phyloP scores from a whole-genome alignment of 1,140 invertebrate species.

The Bombus consobrinus region DNA sequence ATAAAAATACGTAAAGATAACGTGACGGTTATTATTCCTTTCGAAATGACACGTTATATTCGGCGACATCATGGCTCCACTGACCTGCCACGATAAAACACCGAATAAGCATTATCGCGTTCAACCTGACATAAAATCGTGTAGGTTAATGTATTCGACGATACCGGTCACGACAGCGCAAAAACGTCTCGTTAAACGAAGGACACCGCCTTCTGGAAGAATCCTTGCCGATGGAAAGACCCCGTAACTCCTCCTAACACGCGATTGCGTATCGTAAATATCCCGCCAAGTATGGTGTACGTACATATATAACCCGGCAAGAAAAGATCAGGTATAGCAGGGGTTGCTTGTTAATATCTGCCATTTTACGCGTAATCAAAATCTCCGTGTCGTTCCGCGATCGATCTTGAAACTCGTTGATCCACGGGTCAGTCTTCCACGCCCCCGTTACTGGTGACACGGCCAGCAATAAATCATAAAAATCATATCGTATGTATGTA shows the following conservation, averaged over 20 bases:
- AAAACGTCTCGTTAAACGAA: not conserved
- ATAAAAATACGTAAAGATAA: not conserved
- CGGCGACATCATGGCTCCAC: not conserved
- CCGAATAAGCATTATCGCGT: constrained; percentile 26
- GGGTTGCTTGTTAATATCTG: constrained; percentile 22
- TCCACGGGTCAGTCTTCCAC: constrained; percentile 22
- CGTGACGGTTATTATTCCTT: not conserved
- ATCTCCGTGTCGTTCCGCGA: constrained; percentile 31
- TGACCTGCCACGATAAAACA: not conserved
- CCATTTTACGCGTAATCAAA: constrained; percentile 38
- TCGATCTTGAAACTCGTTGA: constrained; percentile 54
- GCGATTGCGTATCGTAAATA: not conserved
- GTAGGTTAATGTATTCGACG: constrained; percentile 23
- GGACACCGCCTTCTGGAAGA: constrained; percentile 4
- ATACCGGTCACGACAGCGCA: constrained; percentile 11
- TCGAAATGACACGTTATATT: not conserved
- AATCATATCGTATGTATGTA: constrained; percentile 29
- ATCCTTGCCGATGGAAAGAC: constrained; percentile 12
- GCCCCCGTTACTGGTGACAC: constrained; percentile 16
- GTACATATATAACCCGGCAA: no score
- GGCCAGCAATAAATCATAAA: constrained; percentile 53
- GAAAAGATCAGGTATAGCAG: not conserved
- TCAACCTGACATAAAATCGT: constrained; percentile 31
- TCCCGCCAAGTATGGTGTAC: not conserved
- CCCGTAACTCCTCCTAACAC: not conserved